phyloP scores from a whole-genome alignment of 2,113 vertebrate genomes.

The Maccullochella peelii region DNA sequence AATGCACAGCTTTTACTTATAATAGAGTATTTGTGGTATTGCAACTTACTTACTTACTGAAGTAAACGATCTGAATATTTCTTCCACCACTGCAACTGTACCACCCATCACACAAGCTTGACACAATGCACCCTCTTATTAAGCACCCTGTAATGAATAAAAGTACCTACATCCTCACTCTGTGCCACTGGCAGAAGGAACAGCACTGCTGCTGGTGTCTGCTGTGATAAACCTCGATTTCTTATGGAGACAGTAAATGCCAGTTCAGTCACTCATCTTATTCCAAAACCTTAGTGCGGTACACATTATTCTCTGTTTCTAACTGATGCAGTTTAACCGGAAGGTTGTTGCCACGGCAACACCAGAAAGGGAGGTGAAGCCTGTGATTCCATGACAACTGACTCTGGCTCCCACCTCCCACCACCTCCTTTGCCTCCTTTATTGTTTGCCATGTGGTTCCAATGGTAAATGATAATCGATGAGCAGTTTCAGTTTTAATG shows the following conservation, averaged over 20 bases:
- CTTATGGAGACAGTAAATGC: neutral
- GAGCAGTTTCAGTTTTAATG: constrained; percentile 23
- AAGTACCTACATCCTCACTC: neutral
- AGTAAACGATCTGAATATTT: neutral
- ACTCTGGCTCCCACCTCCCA: constrained; percentile 54
- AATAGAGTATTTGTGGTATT: neutral
- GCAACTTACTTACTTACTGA: no score
- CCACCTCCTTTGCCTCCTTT: constrained; percentile 54
- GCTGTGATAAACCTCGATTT: neutral
- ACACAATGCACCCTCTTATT: neutral
- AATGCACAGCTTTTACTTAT: neutral
- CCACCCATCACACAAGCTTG: neutral
- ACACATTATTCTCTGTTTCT: constrained; percentile 69
- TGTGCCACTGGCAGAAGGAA: neutral
- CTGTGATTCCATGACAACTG: constrained; percentile 80
- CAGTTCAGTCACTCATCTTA: neutral
- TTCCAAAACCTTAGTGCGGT: constrained; percentile 10
- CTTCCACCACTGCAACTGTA: no score
- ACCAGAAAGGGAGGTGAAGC: constrained; percentile 68
- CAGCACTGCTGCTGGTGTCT: neutral
- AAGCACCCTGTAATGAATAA: neutral
- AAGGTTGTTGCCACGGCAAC: constrained; percentile 84
- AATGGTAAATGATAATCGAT: constrained; percentile 39
- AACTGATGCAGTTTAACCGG: constrained; percentile 78
- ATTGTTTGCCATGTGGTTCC: constrained; percentile 31